A percentile compares a stretch with the other conserved stretches of the same genome.
phyloP scores from a whole-genome alignment of 2,797 vertebrate species.

The Squalus acanthias region DNA sequence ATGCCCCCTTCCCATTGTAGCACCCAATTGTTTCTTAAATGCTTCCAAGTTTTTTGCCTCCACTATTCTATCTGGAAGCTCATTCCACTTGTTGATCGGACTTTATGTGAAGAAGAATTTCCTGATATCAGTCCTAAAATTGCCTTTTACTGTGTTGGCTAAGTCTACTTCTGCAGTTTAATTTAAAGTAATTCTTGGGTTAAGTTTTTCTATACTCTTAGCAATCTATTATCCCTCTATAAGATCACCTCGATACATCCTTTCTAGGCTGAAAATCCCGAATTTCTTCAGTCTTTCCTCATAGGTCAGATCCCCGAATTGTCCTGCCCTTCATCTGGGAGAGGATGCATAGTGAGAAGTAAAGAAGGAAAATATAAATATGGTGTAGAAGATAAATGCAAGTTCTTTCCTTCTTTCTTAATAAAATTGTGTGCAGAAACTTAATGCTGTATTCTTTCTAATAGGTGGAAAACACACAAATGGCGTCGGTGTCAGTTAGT shows the following conservation, averaged over 20 bases:
- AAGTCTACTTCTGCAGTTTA: neutral
- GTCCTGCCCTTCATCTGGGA: neutral
- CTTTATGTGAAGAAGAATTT: neutral
- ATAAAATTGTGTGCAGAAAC: neutral
- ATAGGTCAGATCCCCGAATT: neutral
- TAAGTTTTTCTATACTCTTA: neutral
- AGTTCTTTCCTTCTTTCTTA: neutral
- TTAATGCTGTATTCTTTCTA: neutral
- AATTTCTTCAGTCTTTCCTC: neutral
- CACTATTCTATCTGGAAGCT: neutral
- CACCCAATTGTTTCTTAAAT: neutral
- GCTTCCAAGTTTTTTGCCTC: neutral
- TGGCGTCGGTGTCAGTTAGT: constrained; percentile 94
- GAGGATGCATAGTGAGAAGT: neutral
- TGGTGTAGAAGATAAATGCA: neutral
- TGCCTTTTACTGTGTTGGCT: neutral
- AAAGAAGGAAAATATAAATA: neutral
- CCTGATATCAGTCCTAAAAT: neutral
- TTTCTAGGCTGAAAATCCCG: neutral
- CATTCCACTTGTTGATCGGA: neutral
- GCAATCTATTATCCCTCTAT: neutral
- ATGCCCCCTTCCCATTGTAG: neutral
- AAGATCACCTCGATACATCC: neutral
- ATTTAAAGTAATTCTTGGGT: neutral
- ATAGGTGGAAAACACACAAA: constrained; percentile 95